Evolutionary conservation across 2,797 vertebrate genomes (phyloP).

Genomic region (Acipenser transmontanus): DNA sequence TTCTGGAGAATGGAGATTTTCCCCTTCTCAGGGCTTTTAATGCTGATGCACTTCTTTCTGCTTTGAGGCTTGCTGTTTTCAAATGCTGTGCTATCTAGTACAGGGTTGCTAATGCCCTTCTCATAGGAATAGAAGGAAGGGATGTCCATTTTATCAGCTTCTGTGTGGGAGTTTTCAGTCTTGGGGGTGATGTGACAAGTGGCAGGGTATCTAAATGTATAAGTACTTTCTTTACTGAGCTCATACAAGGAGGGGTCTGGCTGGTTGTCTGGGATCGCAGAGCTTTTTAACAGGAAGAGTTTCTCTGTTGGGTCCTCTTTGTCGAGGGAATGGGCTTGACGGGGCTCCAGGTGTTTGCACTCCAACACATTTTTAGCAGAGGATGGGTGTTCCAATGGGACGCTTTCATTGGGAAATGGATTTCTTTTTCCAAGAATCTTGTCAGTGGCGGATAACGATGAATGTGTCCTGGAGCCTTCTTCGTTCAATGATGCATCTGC

Average conservation of each 20-base stretch:
- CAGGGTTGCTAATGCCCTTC: constrained; percentile 67
- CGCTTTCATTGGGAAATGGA: constrained; percentile 78
- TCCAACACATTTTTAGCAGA: constrained; percentile 82
- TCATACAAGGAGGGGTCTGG: constrained; percentile 75
- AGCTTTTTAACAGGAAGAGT: constrained; percentile 70
- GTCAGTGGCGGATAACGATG: constrained; percentile 80
- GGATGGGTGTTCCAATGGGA: constrained; percentile 76
- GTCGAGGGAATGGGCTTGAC: constrained; percentile 71
- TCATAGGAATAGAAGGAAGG: constrained; percentile 67
- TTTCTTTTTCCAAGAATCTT: constrained; percentile 81
- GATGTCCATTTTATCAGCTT: constrained; percentile 66
- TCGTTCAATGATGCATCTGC: constrained; percentile 90
- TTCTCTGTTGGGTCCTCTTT: constrained; percentile 77
- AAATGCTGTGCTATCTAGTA: constrained; percentile 71
- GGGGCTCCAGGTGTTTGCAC: constrained; percentile 84
- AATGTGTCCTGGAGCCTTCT: constrained; percentile 82
- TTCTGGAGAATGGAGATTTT: constrained; percentile 59
- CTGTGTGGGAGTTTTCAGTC: constrained; percentile 68
- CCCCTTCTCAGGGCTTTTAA: constrained; percentile 79
- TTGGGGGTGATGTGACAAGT: constrained; percentile 65
- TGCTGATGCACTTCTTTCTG: constrained; percentile 76
- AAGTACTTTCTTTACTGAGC: constrained; percentile 81
- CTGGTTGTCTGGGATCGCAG: constrained; percentile 54
- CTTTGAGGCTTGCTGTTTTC: constrained; percentile 73
- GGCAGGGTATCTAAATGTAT: constrained; percentile 79